Conservation (phyloP, 2,797 vertebrate genomes). For the Danio tinwini region DNA sequence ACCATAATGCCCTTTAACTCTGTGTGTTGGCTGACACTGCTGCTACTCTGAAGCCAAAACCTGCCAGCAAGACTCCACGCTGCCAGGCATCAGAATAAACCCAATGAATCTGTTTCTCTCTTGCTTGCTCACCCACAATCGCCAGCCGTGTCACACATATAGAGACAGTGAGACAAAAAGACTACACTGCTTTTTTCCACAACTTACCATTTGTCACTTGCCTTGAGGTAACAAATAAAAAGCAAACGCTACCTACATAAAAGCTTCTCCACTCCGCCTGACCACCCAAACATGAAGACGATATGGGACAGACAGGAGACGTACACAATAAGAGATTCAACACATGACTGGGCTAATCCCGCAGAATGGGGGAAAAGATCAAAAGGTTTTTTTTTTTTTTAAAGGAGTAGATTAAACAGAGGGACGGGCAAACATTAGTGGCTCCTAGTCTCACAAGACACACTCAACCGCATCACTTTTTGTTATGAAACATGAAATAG, state of each 20-base stretch:
- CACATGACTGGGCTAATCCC: conserved; percentile 33
- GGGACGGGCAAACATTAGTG: conserved; percentile 11
- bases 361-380: conserved; percentile 48
- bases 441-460: conserved; percentile 2
- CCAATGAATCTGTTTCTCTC: conserved; percentile 29
- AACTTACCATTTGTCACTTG: conserved; percentile 24
- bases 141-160: conserved; percentile 16
- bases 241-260: neutral
- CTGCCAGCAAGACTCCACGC: conserved; percentile 54
- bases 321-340: conserved; percentile 35
- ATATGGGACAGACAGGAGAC: conserved; percentile 23
- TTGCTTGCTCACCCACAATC: conserved; percentile 30
- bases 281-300: conserved; percentile 19
- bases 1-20: conserved; percentile 73
- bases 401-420: conserved; percentile 46
- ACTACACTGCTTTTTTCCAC: conserved; percentile 7
- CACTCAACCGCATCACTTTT: conserved; percentile 18
- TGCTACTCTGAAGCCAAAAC: conserved; percentile 45
- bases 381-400: conserved; percentile 45
- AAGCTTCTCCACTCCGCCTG: neutral
- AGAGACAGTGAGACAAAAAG: conserved; percentile 34
- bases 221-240: conserved; percentile 24
- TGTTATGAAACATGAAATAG: neutral
- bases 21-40: conserved; percentile 68
- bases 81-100: conserved; percentile 52